Evolutionary conservation across 2,113 vertebrate genomes (phyloP).

Genomic region (Eptesicus fuscus): DNA sequence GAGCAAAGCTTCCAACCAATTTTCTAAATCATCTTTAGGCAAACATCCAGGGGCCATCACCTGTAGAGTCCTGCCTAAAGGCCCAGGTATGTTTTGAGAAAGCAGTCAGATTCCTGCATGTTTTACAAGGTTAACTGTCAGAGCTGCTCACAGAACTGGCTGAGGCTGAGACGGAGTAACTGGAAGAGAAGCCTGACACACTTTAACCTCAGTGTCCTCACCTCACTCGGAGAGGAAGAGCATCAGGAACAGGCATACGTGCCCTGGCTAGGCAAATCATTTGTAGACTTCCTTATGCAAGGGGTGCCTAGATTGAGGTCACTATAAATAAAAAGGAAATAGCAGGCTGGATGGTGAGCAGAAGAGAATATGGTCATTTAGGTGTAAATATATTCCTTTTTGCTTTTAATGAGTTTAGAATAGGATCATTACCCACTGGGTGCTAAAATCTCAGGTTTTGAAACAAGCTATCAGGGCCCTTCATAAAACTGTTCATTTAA

Average conservation of each 20-base stretch:
- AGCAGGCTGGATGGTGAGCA: not conserved
- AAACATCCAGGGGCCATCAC: conserved; percentile 55
- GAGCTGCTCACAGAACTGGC: not conserved
- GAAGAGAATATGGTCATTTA: not conserved
- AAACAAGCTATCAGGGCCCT: not conserved
- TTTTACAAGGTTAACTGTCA: conserved; percentile 47
- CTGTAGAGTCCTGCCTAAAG: conserved; percentile 18
- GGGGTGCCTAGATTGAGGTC: not conserved
- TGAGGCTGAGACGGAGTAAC: conserved; percentile 3
- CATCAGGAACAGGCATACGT: not conserved
- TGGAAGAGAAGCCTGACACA: not conserved
- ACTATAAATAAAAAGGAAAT: conserved; percentile 36
- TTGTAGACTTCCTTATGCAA: not conserved
- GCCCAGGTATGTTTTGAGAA: conserved; percentile 33
- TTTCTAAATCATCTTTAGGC: conserved; percentile 64
- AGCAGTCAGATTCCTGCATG: conserved; percentile 45
- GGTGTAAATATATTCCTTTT: not conserved
- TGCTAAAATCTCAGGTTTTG: not conserved
- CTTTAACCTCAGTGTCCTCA: not conserved
- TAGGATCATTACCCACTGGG: not conserved
- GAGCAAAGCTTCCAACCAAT: conserved; percentile 55
- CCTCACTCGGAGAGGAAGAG: not conserved
- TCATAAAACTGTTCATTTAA: not conserved
- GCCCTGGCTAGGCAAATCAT: not conserved
- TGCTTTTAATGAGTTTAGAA: conserved; percentile 24